These are phyloP conservation scores for Nyctereutes procyonoides DNA, from an alignment of 2,113 vertebrate species.

Conservation along the genomic window DNA sequence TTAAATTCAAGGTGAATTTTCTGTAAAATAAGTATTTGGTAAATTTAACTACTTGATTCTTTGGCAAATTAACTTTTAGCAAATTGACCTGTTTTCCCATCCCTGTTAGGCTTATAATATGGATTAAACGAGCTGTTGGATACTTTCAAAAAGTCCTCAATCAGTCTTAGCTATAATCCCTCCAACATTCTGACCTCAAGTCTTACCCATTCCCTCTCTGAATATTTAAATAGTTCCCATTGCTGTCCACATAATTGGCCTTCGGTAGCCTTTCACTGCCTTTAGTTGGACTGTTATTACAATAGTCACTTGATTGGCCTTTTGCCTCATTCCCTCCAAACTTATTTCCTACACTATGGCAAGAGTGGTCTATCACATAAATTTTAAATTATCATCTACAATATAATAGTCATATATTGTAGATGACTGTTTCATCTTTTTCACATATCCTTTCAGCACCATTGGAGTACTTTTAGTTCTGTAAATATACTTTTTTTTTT, in stretches of 20 bases:
- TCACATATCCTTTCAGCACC: not conserved
- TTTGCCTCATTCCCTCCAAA: not conserved
- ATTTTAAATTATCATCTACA: not conserved
- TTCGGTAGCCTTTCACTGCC: not conserved
- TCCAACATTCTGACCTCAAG: not conserved
- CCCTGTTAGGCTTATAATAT: not conserved
- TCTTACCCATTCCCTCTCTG: not conserved
- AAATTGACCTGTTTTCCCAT: not conserved
- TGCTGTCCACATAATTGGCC: not conserved
- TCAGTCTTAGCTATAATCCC: not conserved
- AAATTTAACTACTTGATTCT: not conserved
- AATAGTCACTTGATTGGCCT: not conserved
- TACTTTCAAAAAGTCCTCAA: not conserved
- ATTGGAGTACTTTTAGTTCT: not conserved
- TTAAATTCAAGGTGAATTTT: constrained; percentile 31
- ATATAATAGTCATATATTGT: not conserved
- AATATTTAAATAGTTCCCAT: not conserved
- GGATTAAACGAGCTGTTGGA: not conserved
- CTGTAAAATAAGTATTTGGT: constrained; percentile 15
- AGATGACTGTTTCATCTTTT: not conserved
- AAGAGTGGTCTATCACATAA: not conserved
- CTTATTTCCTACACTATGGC: not conserved
- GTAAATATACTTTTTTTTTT: not conserved
- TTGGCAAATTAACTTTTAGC: constrained; percentile 23
- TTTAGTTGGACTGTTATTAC: not conserved